A percentile compares a stretch with the other conserved stretches of the same genome.
These are phyloP conservation scores for Alloscopus bannaensis DNA, from an alignment of 2,888 invertebrate genomes.

Conservation along the genomic window DNA sequence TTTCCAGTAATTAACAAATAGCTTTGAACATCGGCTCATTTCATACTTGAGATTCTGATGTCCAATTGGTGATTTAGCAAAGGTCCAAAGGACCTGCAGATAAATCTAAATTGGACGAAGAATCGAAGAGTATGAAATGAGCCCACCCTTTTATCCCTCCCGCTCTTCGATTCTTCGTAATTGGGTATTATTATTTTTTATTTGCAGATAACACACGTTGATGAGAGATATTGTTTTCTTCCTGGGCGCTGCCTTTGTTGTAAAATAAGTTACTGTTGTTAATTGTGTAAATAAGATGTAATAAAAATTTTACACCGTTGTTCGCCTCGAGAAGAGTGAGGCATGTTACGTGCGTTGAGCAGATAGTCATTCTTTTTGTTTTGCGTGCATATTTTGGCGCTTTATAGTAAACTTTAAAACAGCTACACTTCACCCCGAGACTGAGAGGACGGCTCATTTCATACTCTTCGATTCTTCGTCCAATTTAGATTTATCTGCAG, in stretches of 20 bases:
- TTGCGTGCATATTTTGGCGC: not conserved
- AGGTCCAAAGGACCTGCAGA: not conserved
- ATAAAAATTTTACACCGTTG: not conserved
- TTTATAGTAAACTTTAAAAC: not conserved
- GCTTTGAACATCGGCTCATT: conserved; percentile 4
- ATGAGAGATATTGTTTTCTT: no score
- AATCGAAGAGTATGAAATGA: not conserved
- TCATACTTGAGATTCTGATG: not conserved
- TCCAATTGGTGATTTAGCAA: not conserved
- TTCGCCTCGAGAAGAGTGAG: not conserved
- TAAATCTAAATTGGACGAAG: not conserved
- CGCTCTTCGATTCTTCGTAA: no score
- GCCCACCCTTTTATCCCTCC: conserved; percentile 1
- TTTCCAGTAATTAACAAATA: not conserved
- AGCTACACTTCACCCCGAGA: not conserved
- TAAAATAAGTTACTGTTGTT: no score
- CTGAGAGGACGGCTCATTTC: no score
- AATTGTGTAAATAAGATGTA: no score
- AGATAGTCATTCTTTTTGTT: not conserved
- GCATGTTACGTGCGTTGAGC: not conserved
- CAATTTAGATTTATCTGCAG: no score
- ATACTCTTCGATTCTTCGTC: no score
- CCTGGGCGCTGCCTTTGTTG: no score
- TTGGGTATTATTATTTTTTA: no score
- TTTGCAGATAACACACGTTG: no score